Conservation (phyloP, 23 tunicate species). For the Halocynthia aurantium region DNA sequence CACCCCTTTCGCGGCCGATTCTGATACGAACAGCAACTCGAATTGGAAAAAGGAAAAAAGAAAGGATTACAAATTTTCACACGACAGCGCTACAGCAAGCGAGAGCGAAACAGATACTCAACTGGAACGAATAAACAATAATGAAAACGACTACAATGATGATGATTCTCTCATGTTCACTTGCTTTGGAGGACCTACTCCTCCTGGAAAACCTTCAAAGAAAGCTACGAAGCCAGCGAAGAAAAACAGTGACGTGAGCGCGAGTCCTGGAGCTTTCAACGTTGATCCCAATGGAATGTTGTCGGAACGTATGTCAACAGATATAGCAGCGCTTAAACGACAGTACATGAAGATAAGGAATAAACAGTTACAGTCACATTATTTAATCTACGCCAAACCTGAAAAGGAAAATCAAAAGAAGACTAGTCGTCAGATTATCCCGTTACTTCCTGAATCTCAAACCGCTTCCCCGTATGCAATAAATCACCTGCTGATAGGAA, state of each 20-base stretch:
- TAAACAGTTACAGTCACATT: constrained; percentile 46
- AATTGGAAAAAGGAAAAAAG: constrained; percentile 12
- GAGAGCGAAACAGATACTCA: constrained; percentile 22
- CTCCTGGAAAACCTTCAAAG: not conserved
- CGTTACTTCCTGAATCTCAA: constrained; percentile 10
- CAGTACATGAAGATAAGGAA: constrained; percentile 77
- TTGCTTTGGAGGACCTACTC: constrained; percentile 18
- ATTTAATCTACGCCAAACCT: constrained; percentile 75
- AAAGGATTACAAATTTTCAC: constrained; percentile 20
- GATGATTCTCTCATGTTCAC: constrained; percentile 8
- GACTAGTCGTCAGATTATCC: constrained; percentile 8
- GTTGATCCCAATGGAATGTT: constrained; percentile 56
- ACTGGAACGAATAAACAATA: constrained; percentile 25
- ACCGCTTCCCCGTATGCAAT: constrained; percentile 46
- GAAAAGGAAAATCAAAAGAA: constrained; percentile 9
- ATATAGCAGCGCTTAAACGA: constrained; percentile 70
- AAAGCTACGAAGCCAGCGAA: not conserved
- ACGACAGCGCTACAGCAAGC: constrained; percentile 24
- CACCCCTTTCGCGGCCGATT: constrained; percentile 86
- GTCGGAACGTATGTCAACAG: constrained; percentile 92
- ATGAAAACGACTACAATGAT: constrained; percentile 10
- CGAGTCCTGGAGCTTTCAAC: constrained; percentile 17
- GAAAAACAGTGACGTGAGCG: constrained; percentile 3
- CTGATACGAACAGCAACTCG: constrained; percentile 6
- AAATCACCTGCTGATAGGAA: constrained; percentile 66